A percentile compares a stretch with the other conserved stretches of the same genome.
These are phyloP conservation scores for Nomia melanderi DNA, from an alignment of 1,140 invertebrate genomes.

Conservation along the genomic window DNA sequence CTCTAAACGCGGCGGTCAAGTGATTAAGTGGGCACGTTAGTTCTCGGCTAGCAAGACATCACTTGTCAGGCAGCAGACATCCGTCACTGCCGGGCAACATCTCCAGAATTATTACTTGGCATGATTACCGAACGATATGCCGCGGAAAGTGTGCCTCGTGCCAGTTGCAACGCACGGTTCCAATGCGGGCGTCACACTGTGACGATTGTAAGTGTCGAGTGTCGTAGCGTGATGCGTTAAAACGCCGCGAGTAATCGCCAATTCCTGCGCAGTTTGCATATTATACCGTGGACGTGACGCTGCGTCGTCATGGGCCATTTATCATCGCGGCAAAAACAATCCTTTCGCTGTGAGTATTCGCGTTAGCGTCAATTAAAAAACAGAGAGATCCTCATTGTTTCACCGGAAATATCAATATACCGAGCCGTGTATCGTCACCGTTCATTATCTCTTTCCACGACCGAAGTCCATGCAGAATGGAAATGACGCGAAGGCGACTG, in stretches of 20 bases:
- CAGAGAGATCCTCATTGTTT: background rate
- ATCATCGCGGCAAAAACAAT: background rate
- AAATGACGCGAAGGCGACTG: too few relatives aligned
- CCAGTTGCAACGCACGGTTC: background rate
- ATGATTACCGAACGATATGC: background rate
- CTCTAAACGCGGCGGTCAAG: too few relatives aligned
- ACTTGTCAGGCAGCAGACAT: too few relatives aligned
- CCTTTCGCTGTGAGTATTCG: background rate
- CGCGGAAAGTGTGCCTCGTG: background rate
- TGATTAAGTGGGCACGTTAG: too few relatives aligned
- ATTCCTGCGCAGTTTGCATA: slow-evolving; percentile 11
- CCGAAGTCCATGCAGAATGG: too few relatives aligned
- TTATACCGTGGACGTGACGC: slow-evolving; percentile 10
- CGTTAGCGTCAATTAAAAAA: background rate
- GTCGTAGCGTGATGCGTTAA: slow-evolving; percentile 7
- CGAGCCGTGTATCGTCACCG: too few relatives aligned
- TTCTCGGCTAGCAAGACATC: too few relatives aligned
- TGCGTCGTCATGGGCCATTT: background rate
- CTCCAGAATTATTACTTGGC: background rate
- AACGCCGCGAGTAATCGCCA: background rate
- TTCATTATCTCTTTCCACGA: too few relatives aligned
- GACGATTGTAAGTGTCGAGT: slow-evolving; percentile 11
- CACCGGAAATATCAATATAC: background rate
- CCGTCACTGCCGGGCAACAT: background rate
- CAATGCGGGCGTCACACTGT: background rate